These are phyloP conservation scores for Rousettus madagascariensis DNA, from an alignment of 2,797 vertebrate species.

Conservation along the genomic window DNA sequence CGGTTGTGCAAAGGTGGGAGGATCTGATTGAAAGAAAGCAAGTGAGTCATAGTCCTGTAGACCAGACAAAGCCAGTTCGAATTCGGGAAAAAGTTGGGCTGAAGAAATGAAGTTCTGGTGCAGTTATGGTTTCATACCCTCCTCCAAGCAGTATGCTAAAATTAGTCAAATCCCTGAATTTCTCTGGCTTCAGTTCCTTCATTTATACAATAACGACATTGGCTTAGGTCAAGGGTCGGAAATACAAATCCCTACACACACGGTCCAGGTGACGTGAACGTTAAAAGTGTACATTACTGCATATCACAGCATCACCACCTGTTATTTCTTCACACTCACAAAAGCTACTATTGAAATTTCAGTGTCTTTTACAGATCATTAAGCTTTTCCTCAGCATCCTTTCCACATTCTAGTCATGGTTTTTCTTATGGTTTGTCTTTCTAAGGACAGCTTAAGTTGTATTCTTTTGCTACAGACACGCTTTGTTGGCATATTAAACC, in stretches of 20 bases:
- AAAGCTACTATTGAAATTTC: neutral
- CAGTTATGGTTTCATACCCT: too few relatives aligned
- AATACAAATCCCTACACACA: neutral
- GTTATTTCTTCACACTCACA: neutral
- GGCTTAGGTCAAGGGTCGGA: neutral
- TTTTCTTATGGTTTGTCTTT: slow-evolving; percentile 18
- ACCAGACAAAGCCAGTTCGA: too few relatives aligned
- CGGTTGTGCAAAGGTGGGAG: too few relatives aligned
- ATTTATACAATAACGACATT: neutral
- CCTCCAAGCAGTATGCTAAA: neutral
- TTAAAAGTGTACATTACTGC: neutral
- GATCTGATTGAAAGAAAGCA: too few relatives aligned
- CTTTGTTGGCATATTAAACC: slow-evolving; percentile 42
- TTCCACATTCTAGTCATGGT: neutral
- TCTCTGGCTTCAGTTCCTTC: neutral
- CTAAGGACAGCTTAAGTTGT: neutral
- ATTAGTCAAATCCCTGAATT: neutral
- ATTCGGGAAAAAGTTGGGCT: too few relatives aligned
- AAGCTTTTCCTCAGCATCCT: neutral
- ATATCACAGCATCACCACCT: neutral
- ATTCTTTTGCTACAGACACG: neutral
- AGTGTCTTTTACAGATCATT: neutral
- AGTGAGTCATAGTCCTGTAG: too few relatives aligned
- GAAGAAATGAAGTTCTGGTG: too few relatives aligned
- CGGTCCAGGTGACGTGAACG: neutral